Evolutionary conservation across 2,888 invertebrate species (phyloP).

Genomic region (Steromphala cineraria): DNA sequence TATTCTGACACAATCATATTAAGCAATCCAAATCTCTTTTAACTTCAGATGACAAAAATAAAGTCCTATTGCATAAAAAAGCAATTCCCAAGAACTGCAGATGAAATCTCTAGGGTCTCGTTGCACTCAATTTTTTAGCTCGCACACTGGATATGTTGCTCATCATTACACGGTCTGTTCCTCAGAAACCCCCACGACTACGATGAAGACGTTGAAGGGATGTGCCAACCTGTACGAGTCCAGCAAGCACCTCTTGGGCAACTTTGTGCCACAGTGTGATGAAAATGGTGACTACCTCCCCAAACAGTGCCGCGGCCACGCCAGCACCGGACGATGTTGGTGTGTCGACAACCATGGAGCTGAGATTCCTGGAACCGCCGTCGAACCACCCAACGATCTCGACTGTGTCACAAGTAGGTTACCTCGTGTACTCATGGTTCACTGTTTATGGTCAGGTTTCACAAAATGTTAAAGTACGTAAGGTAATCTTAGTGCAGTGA

Average conservation of each 20-base stretch:
- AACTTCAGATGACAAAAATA: no score
- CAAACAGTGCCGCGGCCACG: constrained; percentile 54
- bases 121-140: no score
- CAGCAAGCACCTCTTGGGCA: constrained; percentile 34
- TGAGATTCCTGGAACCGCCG: constrained; percentile 54
- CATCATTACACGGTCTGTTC: no score
- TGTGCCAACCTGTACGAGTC: constrained; percentile 49
- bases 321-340: constrained; percentile 51
- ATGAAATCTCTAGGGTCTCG: no score
- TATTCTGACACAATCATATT: no score
- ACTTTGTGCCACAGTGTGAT: constrained; percentile 55
- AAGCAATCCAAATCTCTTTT: no score
- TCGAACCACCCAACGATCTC: constrained; percentile 41
- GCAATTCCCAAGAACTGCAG: no score
- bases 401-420: constrained; percentile 58
- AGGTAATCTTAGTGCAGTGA: no score
- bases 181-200: constrained; percentile 2
- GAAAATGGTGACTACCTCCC: constrained; percentile 51
- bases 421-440: not conserved
- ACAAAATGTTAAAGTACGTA: no score
- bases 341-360: constrained; percentile 55
- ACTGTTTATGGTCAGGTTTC: not conserved
- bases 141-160: no score
- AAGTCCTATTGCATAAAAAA: no score
- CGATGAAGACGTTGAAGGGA: constrained; percentile 37